Percentiles rank a stretch among this genome's conserved stretches.
phyloP scores from a whole-genome alignment of 2,888 invertebrate genomes.

The Meteorus colon region DNA sequence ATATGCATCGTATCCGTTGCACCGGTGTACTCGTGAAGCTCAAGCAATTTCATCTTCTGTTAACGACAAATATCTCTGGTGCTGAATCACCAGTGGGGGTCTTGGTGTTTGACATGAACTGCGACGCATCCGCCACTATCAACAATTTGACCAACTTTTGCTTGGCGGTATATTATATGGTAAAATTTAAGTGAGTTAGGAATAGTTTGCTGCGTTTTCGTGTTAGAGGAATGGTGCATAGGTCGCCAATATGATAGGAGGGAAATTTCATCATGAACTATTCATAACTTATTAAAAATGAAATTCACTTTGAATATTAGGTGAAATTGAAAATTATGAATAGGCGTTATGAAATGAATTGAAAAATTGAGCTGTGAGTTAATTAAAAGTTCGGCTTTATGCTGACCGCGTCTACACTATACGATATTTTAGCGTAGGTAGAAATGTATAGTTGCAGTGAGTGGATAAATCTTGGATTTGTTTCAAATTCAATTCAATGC shows the following conservation, averaged over 20 bases:
- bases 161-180: background rate
- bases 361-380: background rate
- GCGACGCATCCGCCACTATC: background rate
- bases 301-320: slow-evolving; percentile 6
- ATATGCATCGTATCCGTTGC: background rate
- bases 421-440: too few species aligned
- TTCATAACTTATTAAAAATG: background rate
- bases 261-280: background rate
- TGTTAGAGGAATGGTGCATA: background rate
- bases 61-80: slow-evolving; percentile 33
- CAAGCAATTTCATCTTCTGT: slow-evolving; percentile 16
- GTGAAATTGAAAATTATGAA: slow-evolving; percentile 1
- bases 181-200: slow-evolving; percentile 20
- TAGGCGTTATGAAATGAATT: background rate
- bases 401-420: too few species aligned
- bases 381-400: background rate
- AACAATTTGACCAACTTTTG: slow-evolving; percentile 19
- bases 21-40: background rate
- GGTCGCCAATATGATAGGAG: background rate
- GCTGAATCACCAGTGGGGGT: background rate
- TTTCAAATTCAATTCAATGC: too few species aligned
- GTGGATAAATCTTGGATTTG: too few species aligned
- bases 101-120: slow-evolving; percentile 25
- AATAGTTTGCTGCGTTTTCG: slow-evolving; percentile 5
- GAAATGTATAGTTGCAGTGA: too few species aligned